These are phyloP conservation scores for Aldrovandia affinis DNA, from an alignment of 2,797 vertebrate species.

Conservation along the genomic window DNA sequence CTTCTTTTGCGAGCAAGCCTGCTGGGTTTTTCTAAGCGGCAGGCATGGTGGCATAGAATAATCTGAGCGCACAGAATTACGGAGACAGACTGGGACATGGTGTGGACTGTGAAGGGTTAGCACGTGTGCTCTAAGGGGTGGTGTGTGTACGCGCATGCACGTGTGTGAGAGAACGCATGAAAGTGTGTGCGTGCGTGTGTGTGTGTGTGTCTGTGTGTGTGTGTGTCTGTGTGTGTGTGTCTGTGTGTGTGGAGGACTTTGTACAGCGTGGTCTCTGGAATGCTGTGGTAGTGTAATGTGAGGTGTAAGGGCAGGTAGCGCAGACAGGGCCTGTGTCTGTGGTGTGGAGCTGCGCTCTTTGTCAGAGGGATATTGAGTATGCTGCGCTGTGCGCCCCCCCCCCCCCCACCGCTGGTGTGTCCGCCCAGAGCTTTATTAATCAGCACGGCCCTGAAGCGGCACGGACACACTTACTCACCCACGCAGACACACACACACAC, in stretches of 20 bases:
- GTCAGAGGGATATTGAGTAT: not conserved
- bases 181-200: not conserved
- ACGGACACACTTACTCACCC: too few relatives aligned
- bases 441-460: not conserved
- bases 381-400: not conserved
- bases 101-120: constrained; percentile 19
- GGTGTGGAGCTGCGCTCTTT: not conserved
- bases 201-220: not conserved
- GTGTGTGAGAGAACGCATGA: not conserved
- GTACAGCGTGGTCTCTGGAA: not conserved
- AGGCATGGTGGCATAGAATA: not conserved
- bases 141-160: not conserved
- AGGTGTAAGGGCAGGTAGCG: not conserved
- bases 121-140: not conserved
- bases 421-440: constrained; percentile 14
- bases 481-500: too few relatives aligned
- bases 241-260: not conserved
- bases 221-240: not conserved
- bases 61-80: constrained; percentile 32
- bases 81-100: not conserved
- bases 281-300: not conserved
- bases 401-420: not conserved
- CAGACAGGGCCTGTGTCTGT: not conserved
- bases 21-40: constrained; percentile 6
- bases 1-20: not conserved